Evolutionary conservation across 92 coral and sea anemone species (phyloP).

Genomic region (Parazoanthus swiftii): DNA sequence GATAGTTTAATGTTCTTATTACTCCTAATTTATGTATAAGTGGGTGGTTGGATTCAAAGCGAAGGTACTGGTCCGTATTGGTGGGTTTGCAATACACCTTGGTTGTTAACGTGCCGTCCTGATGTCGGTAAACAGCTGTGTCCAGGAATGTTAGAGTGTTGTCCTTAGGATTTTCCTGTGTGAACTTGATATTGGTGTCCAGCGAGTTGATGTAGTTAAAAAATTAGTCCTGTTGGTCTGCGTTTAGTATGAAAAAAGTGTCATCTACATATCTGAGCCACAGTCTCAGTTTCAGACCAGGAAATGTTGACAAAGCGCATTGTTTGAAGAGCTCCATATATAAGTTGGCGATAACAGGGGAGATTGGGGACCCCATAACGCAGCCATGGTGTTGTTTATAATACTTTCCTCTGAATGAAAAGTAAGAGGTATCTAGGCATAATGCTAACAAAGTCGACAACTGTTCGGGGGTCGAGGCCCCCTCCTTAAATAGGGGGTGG

Average conservation of each 20-base stretch:
- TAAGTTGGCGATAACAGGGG: too few relatives aligned
- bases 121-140: slow-evolving; percentile 32
- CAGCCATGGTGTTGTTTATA: too few relatives aligned
- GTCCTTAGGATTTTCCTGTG: slow-evolving; percentile 33
- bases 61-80: slow-evolving; percentile 25
- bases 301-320: slow-evolving; percentile 23
- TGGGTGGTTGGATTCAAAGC: slow-evolving; percentile 31
- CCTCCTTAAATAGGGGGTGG: background rate
- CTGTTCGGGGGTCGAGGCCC: background rate
- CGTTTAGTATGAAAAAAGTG: slow-evolving; percentile 23
- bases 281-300: slow-evolving; percentile 29
- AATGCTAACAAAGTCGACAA: slow-evolving; percentile 3
- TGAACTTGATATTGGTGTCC: too few relatives aligned
- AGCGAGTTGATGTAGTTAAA: slow-evolving; percentile 25
- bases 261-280: slow-evolving; percentile 50
- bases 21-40: slow-evolving; percentile 6
- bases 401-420: slow-evolving; percentile 16
- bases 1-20: slow-evolving; percentile 11
- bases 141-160: slow-evolving; percentile 47
- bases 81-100: slow-evolving; percentile 6
- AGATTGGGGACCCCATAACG: too few relatives aligned
- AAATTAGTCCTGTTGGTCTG: slow-evolving; percentile 5
- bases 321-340: slow-evolving; percentile 41
- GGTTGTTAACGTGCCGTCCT: slow-evolving; percentile 28
- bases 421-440: slow-evolving; percentile 32